phyloP scores from a whole-genome alignment of 2,797 vertebrate species.

The Dendrocincla tyrannina region DNA sequence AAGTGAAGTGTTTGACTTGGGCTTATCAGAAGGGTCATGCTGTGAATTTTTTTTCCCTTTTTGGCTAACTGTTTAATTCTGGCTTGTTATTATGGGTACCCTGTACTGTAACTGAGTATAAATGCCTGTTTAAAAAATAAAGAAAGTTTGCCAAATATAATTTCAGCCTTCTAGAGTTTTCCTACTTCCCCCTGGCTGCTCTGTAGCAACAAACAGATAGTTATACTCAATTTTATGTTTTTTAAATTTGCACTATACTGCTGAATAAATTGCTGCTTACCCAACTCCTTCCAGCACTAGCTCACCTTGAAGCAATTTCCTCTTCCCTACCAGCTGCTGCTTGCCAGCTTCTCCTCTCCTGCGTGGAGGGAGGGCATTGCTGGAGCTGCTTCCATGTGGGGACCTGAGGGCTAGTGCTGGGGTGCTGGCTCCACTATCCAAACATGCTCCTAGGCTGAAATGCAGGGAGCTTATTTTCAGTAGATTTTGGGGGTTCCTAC shows the following conservation, averaged over 20 bases:
- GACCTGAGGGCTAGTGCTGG: not conserved
- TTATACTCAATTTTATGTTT: not conserved
- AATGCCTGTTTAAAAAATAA: not conserved
- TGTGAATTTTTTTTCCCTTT: not conserved
- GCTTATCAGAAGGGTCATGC: not conserved
- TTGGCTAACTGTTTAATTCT: not conserved
- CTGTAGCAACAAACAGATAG: not conserved
- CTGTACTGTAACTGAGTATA: not conserved
- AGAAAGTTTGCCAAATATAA: not conserved
- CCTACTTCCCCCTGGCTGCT: not conserved
- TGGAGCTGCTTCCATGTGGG: not conserved
- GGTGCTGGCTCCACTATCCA: fast-evolving
- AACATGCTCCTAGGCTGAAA: not conserved
- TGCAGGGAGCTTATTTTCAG: not conserved
- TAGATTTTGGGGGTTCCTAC: not conserved
- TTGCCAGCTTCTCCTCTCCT: not conserved
- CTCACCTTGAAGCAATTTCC: not conserved
- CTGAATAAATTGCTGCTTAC: not conserved
- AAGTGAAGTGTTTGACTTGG: not conserved
- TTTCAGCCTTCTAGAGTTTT: not conserved
- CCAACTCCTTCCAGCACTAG: not conserved
- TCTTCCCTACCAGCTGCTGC: not conserved
- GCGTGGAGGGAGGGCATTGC: not conserved
- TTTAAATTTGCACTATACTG: not conserved
- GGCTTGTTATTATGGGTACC: not conserved